phyloP scores from a whole-genome alignment of 2,888 invertebrate genomes.

The Rhogogaster chlorosoma region DNA sequence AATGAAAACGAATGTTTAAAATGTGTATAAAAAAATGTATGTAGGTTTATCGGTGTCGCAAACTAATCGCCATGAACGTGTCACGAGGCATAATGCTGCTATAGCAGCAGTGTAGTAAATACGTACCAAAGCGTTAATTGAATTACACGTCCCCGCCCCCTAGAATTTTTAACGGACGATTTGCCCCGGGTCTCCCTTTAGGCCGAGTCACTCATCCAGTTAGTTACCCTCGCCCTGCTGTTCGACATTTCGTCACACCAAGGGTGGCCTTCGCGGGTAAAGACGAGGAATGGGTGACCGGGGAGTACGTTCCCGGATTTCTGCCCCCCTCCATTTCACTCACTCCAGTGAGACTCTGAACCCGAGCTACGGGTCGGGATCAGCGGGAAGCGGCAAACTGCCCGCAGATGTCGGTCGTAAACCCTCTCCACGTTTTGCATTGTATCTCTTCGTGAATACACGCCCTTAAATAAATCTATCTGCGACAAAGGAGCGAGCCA shows the following conservation, averaged over 20 bases:
- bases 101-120: conserved; percentile 5
- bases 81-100: conserved; percentile 24
- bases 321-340: neutral
- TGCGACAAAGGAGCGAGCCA: conserved; percentile 54
- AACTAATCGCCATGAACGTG: conserved; percentile 25
- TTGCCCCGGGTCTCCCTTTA: conserved; percentile 63
- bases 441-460: conserved; percentile 73
- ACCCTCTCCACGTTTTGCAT: conserved; percentile 65
- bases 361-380: conserved; percentile 6
- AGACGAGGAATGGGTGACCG: conserved; percentile 40
- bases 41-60: conserved; percentile 8
- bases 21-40: neutral
- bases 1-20: neutral
- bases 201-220: conserved; percentile 60
- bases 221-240: conserved; percentile 62
- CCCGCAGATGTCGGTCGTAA: conserved; percentile 76
- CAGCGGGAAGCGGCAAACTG: conserved; percentile 68
- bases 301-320: conserved; percentile 8
- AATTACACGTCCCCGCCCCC: conserved; percentile 66
- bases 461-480: conserved; percentile 75
- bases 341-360: neutral
- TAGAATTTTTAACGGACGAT: conserved; percentile 77
- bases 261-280: conserved; percentile 62
- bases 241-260: conserved; percentile 74
- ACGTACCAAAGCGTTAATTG: conserved; percentile 66